phyloP scores from a whole-genome alignment of 2,797 vertebrate genomes.

The Cuculus canorus region DNA sequence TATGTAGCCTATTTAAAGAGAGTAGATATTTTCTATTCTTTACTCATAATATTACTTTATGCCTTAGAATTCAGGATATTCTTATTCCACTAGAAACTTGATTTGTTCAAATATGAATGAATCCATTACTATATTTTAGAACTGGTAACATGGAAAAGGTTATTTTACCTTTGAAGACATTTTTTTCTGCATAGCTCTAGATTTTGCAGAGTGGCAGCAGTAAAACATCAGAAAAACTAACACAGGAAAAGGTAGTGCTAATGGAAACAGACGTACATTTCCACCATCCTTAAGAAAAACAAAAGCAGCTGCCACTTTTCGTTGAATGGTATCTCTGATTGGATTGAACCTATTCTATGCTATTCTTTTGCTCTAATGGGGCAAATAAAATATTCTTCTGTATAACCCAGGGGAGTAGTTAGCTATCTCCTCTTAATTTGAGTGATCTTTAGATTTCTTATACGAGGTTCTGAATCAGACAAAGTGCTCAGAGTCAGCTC shows the following conservation, averaged over 20 bases:
- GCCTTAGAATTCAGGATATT: not conserved
- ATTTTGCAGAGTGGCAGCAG: not conserved
- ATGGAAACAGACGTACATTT: not conserved
- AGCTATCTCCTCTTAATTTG: conserved; percentile 72
- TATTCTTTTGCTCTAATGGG: conserved; percentile 64
- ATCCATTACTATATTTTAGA: not conserved
- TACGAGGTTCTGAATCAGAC: conserved; percentile 48
- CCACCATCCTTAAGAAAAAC: not conserved
- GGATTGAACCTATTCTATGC: not conserved
- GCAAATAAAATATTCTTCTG: conserved; percentile 54
- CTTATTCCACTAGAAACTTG: not conserved
- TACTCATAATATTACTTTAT: not conserved
- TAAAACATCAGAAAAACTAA: not conserved
- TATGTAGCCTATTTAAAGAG: not conserved
- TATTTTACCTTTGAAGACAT: not conserved
- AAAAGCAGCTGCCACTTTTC: conserved; percentile 15
- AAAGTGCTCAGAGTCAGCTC: conserved; percentile 69
- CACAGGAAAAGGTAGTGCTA: not conserved
- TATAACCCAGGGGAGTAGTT: conserved; percentile 61
- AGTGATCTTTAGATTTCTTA: conserved; percentile 73
- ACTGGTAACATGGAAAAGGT: not conserved
- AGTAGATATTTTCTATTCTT: not conserved
- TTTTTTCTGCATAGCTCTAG: not conserved
- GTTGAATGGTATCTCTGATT: conserved; percentile 15
- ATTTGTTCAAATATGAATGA: not conserved